Evolutionary conservation across 2,113 vertebrate genomes (phyloP).

Genomic region (Daboia siamensis): DNA sequence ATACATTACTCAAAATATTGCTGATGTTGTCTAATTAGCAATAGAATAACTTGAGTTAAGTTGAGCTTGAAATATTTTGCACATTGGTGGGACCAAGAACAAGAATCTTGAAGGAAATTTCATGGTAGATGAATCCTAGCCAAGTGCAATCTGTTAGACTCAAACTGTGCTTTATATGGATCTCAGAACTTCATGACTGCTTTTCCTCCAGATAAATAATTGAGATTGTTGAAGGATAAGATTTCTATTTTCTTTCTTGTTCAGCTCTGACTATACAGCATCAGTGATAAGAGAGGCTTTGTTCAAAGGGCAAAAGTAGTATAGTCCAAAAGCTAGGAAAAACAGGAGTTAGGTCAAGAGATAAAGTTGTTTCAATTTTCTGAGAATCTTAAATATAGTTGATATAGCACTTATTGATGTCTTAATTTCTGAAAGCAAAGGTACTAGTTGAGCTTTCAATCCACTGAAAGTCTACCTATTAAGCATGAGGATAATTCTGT

Average conservation of each 20-base stretch:
- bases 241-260: background rate
- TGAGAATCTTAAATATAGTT: background rate
- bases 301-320: background rate
- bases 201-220: background rate
- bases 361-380: background rate
- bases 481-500: background rate
- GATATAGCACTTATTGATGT: background rate
- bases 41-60: background rate
- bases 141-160: background rate
- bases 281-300: background rate
- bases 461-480: background rate
- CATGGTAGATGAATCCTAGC: background rate
- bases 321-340: background rate
- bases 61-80: no score
- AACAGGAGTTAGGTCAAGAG: background rate
- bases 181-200: background rate
- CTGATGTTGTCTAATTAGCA: background rate
- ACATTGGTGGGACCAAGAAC: background rate
- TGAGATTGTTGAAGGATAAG: background rate
- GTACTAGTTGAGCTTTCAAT: background rate
- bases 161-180: background rate
- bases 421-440: background rate
- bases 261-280: background rate
- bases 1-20: background rate
- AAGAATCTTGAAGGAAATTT: background rate